These are phyloP conservation scores for Struthidea cinerea DNA, from an alignment of 2,113 vertebrate genomes.

Conservation along the genomic window DNA sequence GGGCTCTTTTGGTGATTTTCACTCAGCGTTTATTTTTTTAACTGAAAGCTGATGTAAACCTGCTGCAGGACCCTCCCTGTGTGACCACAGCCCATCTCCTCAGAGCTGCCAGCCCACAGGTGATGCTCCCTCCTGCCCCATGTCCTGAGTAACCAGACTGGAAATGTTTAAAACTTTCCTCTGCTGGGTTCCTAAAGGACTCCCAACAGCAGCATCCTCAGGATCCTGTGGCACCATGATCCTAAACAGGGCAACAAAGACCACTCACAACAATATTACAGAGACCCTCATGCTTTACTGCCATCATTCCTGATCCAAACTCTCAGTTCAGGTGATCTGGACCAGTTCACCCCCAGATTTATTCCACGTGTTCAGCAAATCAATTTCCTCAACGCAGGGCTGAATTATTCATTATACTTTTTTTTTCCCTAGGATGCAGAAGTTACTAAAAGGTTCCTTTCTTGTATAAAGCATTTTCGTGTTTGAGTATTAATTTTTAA, in stretches of 20 bases:
- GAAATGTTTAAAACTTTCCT: background rate
- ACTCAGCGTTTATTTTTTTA: background rate
- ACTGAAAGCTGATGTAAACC: background rate
- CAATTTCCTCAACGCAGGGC: background rate
- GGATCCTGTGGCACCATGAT: background rate
- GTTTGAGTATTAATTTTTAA: conserved; percentile 66
- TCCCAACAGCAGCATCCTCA: fast-evolving
- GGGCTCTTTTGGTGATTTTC: background rate
- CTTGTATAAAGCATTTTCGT: conserved; percentile 58
- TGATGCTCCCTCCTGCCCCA: background rate
- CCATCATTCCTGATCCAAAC: background rate
- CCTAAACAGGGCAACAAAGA: background rate
- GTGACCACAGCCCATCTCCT: background rate
- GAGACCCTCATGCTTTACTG: background rate
- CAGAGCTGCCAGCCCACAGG: fast-evolving
- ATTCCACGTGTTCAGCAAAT: conserved; percentile 42
- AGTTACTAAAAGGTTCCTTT: conserved; percentile 55
- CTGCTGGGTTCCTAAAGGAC: background rate
- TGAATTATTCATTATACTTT: conserved; percentile 51
- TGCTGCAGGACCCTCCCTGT: background rate
- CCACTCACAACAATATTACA: background rate
- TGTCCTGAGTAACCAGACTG: fast-evolving
- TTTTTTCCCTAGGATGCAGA: background rate
- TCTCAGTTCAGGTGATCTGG: background rate
- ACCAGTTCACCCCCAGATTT: background rate